phyloP scores from a whole-genome alignment of 2,888 invertebrate species.

The Drosophila ustulata region DNA sequence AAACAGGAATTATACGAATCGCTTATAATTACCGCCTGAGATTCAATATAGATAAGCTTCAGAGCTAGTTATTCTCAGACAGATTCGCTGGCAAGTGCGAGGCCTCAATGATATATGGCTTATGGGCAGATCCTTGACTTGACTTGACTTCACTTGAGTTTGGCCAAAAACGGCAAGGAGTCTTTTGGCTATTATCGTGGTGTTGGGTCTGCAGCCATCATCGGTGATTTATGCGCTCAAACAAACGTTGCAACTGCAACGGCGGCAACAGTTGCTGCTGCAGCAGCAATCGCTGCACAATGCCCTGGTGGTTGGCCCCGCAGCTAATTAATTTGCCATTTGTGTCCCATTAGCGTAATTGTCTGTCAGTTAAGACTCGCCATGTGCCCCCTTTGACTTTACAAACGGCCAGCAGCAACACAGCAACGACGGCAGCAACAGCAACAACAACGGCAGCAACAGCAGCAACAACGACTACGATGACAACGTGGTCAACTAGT shows the following conservation, averaged over 20 bases:
- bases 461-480: constrained; percentile 36
- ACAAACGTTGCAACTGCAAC: constrained; percentile 24
- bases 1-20: constrained; percentile 17
- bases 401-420: constrained; percentile 44
- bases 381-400: constrained; percentile 74
- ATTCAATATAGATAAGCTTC: constrained; percentile 15
- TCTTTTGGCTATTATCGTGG: constrained; percentile 19
- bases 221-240: constrained; percentile 53
- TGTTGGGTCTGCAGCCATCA: constrained; percentile 52
- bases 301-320: constrained; percentile 59
- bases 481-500: constrained; percentile 50
- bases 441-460: constrained; percentile 19
- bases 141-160: constrained; percentile 2
- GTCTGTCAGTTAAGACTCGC: constrained; percentile 74
- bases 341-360: constrained; percentile 81
- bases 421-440: constrained; percentile 15
- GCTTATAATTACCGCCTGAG: constrained; percentile 9
- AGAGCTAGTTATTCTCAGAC: background rate
- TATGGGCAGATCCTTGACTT: constrained; percentile 12
- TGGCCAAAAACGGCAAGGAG: constrained; percentile 3
- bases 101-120: background rate
- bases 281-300: constrained; percentile 30
- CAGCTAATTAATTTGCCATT: constrained; percentile 81
- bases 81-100: background rate
- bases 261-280: background rate